A percentile compares a stretch with the other conserved stretches of the same genome.
These are phyloP conservation scores for Falco punctatus DNA, from an alignment of 2,113 vertebrate genomes.

Conservation along the genomic window DNA sequence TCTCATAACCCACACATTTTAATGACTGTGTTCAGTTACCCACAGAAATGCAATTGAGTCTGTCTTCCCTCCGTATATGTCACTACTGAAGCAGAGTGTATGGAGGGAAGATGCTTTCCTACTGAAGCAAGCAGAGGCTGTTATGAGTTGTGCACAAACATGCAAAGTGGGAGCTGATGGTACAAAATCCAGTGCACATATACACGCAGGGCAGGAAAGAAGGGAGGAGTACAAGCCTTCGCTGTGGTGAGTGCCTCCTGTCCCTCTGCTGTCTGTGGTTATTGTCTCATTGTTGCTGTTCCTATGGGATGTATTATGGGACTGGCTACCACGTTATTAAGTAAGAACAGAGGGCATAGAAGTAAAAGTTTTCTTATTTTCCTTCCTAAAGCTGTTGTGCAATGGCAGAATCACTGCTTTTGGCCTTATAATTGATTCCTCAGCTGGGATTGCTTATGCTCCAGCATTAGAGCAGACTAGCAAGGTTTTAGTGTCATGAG, in stretches of 20 bases:
- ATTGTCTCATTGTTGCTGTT: rapidly evolving
- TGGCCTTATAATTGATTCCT: not conserved
- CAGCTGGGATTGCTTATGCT: not conserved
- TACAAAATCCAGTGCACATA: not conserved
- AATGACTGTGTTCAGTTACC: not conserved
- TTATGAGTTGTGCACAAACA: not conserved
- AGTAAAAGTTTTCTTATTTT: not conserved
- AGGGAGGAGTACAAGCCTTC: not conserved
- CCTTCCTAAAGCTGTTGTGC: not conserved
- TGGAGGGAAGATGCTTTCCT: not conserved
- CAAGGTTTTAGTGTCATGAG: not conserved
- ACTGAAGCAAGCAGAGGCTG: not conserved
- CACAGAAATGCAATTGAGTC: too few relatives aligned
- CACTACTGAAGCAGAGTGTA: not conserved
- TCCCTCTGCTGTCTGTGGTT: not conserved
- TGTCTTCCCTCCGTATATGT: not conserved
- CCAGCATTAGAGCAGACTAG: not conserved
- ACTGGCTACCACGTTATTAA: too few relatives aligned
- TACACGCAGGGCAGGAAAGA: not conserved
- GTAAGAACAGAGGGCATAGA: not conserved
- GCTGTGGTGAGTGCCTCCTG: not conserved
- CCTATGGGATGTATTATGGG: not conserved
- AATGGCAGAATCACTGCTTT: not conserved
- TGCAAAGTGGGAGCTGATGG: not conserved
- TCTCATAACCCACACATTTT: not conserved